Evolutionary conservation across 2,888 invertebrate species (phyloP).

Genomic region (Orthosia incerta): DNA sequence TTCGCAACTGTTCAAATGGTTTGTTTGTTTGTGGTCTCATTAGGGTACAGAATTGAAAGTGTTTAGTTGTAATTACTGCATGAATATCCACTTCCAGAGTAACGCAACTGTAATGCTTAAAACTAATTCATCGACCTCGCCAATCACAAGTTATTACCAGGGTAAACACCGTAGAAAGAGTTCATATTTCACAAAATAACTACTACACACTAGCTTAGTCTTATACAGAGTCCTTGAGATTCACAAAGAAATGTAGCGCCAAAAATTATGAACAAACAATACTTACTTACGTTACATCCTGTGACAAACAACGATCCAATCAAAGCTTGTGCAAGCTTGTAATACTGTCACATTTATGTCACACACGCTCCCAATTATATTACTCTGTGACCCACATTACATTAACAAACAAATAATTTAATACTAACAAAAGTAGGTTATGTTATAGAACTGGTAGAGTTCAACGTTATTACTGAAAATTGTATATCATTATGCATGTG

Average conservation of each 20-base stretch:
- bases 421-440: slow-evolving; percentile 8
- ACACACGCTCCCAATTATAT: slow-evolving; percentile 18
- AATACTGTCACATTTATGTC: slow-evolving; percentile 12
- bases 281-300: slow-evolving; percentile 29
- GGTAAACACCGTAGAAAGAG: neutral
- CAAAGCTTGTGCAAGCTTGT: slow-evolving; percentile 31
- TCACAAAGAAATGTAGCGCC: slow-evolving; percentile 21
- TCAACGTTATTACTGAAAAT: slow-evolving; percentile 2
- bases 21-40: neutral
- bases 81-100: neutral
- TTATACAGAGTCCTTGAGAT: neutral
- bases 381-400: slow-evolving; percentile 27
- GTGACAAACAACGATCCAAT: neutral
- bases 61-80: neutral
- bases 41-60: neutral
- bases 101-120: too few species aligned
- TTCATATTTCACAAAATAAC: slow-evolving; percentile 1
- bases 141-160: neutral
- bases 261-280: slow-evolving; percentile 13
- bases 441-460: neutral
- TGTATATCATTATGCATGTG: neutral
- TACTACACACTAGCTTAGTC: neutral
- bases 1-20: neutral
- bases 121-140: neutral
- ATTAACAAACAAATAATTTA: slow-evolving; percentile 28